Conservation (phyloP, 2,888 invertebrate species). For the Elysia crispata region DNA sequence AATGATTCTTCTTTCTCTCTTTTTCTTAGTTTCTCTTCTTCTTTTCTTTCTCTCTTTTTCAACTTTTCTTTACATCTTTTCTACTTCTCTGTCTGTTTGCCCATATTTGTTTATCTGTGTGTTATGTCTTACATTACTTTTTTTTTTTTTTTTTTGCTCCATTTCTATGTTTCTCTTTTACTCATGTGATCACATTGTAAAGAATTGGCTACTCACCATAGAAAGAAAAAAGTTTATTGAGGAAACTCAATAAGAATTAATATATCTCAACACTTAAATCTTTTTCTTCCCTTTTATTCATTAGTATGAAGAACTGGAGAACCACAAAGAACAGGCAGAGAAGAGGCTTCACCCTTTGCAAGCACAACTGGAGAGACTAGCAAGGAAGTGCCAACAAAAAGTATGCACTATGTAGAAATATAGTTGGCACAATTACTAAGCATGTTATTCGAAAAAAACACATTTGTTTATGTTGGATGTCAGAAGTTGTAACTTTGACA, state of each 20-base stretch:
- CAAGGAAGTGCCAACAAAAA: slow-evolving; percentile 71
- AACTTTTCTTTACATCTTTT: no score
- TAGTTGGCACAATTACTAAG: no score
- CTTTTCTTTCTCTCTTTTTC: no score
- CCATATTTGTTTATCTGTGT: neutral
- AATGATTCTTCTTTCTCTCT: neutral
- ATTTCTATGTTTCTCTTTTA: slow-evolving; percentile 2
- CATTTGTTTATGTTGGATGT: no score
- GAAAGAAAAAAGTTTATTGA: no score
- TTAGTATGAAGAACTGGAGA: slow-evolving; percentile 64
- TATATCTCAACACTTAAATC: no score
- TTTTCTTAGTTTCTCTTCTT: neutral
- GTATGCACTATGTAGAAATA: slow-evolving; percentile 56
- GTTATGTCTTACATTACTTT: neutral
- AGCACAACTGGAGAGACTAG: slow-evolving; percentile 66
- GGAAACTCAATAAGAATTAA: no score
- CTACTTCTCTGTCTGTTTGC: neutral
- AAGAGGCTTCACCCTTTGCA: slow-evolving; percentile 61
- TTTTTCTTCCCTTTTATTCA: slow-evolving; percentile 31
- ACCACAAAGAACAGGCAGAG: slow-evolving; percentile 60
- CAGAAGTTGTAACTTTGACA: no score
- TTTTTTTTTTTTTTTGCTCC: neutral
- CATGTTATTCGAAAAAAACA: no score
- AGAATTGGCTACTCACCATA: neutral
- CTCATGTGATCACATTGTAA: no score